Evolutionary conservation across 2,888 invertebrate genomes (phyloP), one percentile per base, ranked within the genome.

Genomic region (Graphium colonna): DNA sequence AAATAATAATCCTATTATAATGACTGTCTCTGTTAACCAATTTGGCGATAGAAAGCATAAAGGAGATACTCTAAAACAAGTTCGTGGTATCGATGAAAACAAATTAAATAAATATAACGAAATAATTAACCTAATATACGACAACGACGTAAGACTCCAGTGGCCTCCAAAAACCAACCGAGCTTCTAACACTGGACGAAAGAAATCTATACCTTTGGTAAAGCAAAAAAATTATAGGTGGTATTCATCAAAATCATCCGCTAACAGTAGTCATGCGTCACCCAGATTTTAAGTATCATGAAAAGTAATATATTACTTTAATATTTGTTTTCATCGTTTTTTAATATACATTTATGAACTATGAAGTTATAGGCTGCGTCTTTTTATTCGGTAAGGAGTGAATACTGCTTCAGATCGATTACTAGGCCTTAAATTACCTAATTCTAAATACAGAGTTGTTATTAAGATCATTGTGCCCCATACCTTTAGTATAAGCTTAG

Each of bases 121-220:
- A 64, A 83, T 88, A 39, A 82, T 88, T 75, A 67, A 74, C 33
- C 74, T 71, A 18, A 73, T 75, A 60, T 82, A 76, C 51, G 79
- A 81, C 0, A 79, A 82, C 58, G 62, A 81, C 21, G 68, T 68
- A 9, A 76, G 77, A 18, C 13, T 76, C 3, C 73, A 74, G 47
- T 67, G 71, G 3, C 73, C 76, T 1, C 55, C 59, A 1, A 85
- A 73, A 56, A 67, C 79, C 0, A 85, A 79, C 54, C 73, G 87
- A 58, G 88, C 88, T 17, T 82, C 77, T 2, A 86, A 86, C 58
- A 86, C 85, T 12, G 67, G 73, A 1, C 63, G 61, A 18, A 76
- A 73, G 52, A 74, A 66, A 56, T 51, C 69, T 33, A 70, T 69
- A 1, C 65, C 71, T 0, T 68, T 65, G 43, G 63, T 61, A 3